Percentiles rank a stretch among this genome's conserved stretches.
These are phyloP conservation scores for Cremastobaeus sp. DNA, from an alignment of 2,888 invertebrate genomes.

Conservation along the genomic window DNA sequence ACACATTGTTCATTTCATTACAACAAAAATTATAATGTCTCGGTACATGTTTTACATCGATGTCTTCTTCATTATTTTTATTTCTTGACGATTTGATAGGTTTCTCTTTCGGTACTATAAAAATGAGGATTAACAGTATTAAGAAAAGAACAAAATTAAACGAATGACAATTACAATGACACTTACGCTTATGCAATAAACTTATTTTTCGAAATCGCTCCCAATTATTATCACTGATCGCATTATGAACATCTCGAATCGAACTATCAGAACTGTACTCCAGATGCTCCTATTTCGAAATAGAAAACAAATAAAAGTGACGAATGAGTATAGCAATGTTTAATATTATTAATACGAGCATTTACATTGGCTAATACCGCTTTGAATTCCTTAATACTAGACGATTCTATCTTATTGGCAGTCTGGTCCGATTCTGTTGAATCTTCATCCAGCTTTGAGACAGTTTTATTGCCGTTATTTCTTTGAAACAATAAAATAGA, in stretches of 20 bases:
- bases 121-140: no score
- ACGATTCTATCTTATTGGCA: slow-evolving; percentile 23
- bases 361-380: slow-evolving; percentile 61
- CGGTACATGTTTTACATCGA: no score
- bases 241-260: slow-evolving; percentile 64
- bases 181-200: slow-evolving; percentile 30
- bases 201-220: slow-evolving; percentile 64
- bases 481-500: no score
- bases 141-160: not conserved
- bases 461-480: not conserved
- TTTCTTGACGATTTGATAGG: no score
- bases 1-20: no score
- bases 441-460: not conserved
- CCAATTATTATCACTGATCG: slow-evolving; percentile 68
- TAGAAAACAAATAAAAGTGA: not conserved
- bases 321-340: not conserved
- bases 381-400: slow-evolving; percentile 66
- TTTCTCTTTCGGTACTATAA: no score
- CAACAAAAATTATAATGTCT: no score
- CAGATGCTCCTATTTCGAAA: slow-evolving; percentile 16
- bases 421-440: not conserved
- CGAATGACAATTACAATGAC: not conserved
- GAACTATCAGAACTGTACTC: slow-evolving; percentile 61
- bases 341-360: no score
- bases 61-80: no score